Evolutionary conservation across 2,113 vertebrate species (phyloP).

Genomic region (Semnopithecus entellus): DNA sequence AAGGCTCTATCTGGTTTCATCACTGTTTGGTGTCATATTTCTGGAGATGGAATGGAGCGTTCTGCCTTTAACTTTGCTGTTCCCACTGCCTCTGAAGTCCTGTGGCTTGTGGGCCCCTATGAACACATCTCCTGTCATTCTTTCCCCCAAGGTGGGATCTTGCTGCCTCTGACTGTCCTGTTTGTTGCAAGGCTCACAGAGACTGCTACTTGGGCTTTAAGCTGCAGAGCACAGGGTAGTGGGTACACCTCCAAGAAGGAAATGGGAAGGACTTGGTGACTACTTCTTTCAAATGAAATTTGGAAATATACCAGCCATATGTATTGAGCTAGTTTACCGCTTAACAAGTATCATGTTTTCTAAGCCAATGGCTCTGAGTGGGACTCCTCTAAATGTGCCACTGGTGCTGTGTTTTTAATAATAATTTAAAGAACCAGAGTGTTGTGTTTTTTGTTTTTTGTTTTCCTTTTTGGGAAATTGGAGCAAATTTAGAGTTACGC

Average conservation of each 20-base stretch:
- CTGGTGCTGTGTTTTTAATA: neutral
- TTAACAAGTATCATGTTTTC: neutral
- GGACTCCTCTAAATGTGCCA: neutral
- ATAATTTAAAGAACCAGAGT: neutral
- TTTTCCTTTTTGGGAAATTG: neutral
- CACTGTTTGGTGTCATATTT: neutral
- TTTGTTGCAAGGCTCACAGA: neutral
- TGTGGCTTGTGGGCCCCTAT: neutral
- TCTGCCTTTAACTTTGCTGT: neutral
- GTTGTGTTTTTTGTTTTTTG: neutral
- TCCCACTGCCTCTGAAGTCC: neutral
- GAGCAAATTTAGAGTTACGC: neutral
- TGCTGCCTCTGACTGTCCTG: neutral
- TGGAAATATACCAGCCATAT: neutral
- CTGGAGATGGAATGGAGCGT: accelerated
- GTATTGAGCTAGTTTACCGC: neutral
- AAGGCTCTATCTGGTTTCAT: neutral
- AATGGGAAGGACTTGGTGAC: neutral
- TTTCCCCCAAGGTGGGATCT: neutral
- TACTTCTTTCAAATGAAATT: neutral
- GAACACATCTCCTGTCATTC: neutral
- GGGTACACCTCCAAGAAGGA: neutral
- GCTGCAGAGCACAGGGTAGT: neutral
- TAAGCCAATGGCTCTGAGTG: neutral
- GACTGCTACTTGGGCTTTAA: neutral